A percentile compares a stretch with the other conserved stretches of the same genome.
These are phyloP conservation scores for Grapholita molesta DNA, from an alignment of 1,140 invertebrate genomes.

Conservation along the genomic window DNA sequence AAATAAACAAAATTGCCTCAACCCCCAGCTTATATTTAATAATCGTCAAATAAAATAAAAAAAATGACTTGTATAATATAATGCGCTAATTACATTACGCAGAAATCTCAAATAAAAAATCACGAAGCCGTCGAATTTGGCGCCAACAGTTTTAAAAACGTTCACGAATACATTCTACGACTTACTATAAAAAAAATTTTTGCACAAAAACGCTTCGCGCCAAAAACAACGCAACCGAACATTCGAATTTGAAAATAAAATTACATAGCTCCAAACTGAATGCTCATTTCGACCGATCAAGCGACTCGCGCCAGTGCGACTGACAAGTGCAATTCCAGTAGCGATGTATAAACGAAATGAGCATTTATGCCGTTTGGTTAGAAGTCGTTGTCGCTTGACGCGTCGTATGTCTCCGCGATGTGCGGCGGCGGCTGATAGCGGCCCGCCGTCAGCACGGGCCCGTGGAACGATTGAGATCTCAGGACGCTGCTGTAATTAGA, in stretches of 20 bases:
- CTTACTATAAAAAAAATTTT: not conserved
- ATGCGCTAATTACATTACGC: not conserved
- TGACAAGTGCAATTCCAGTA: not conserved
- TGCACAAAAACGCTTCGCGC: conserved; percentile 18
- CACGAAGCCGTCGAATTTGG: not conserved
- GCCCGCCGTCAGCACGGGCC: conserved; percentile 56
- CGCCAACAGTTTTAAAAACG: not conserved
- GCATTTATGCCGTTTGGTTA: conserved; percentile 32
- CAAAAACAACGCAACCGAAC: conserved; percentile 1
- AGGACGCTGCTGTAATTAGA: conserved; percentile 72
- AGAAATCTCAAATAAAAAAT: not conserved
- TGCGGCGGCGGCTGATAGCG: conserved; percentile 47
- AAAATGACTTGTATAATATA: conserved; percentile 24
- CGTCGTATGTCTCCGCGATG: conserved; percentile 61
- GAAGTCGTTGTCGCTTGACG: conserved; percentile 76
- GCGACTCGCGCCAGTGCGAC: not conserved
- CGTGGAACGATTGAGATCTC: conserved; percentile 80
- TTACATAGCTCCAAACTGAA: conserved; percentile 23
- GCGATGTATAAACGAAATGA: not conserved
- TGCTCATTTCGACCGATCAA: not conserved
- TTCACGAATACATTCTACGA: not conserved
- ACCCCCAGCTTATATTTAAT: conserved; percentile 23
- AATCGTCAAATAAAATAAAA: conserved; percentile 28
- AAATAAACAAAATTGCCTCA: conserved; percentile 28
- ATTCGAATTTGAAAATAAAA: conserved; percentile 18